Base-by-base conservation (phyloP, 2,113 vertebrate species). In the Dendropsophus ebraccatus region DNA sequence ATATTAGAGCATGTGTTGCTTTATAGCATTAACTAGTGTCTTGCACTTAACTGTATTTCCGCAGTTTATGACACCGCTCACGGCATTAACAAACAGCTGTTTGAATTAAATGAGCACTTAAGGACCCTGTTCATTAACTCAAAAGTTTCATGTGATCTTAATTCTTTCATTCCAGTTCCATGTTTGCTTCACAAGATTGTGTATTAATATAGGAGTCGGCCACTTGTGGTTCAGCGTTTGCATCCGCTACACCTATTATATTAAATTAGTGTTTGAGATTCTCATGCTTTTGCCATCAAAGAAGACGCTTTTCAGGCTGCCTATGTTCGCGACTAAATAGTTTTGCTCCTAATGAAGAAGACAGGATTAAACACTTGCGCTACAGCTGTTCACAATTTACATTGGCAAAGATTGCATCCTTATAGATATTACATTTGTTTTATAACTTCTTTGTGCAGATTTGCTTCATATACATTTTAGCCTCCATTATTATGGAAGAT, bases 81-180 rank as follows among this genome's bases (percentile, higher is more conserved):
- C 93, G 95, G 95, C 95, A 96, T 95, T 95, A 95, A 94, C 95
- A 95, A 95, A 96, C 95, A 96, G 95, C 95, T 96, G 95, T 95
- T 96, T 95, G 94, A 95, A 95, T 96, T 95, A 96, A 96, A 95
- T 95, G 94, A 95, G 93, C 95, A 95, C 94, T 95, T 96, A 95
- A 96, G 93, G 95, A 95, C 94, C 94, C 94, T 94, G 93, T 95
- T 96, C 94, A 95, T 95, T 95, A 96, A 95, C 95, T 95, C 94
- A 96, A 95, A 95, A 95, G 93, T 95, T 95, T 95, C 95, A 95
- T 95, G 95, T 95, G 95, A 95, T 95, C 95, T 95, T 95, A 95
- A 95, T 95, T 95, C 93, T 92, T 95, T 94, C 94, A 95, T 94
- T 95, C 94, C 93, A 95, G 94, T 95, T 93, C 92, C 93, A 94